A percentile compares a stretch with the other conserved stretches of the same genome.
phyloP scores from a whole-genome alignment of 2,797 vertebrate genomes.

The Hipposideros larvatus region DNA sequence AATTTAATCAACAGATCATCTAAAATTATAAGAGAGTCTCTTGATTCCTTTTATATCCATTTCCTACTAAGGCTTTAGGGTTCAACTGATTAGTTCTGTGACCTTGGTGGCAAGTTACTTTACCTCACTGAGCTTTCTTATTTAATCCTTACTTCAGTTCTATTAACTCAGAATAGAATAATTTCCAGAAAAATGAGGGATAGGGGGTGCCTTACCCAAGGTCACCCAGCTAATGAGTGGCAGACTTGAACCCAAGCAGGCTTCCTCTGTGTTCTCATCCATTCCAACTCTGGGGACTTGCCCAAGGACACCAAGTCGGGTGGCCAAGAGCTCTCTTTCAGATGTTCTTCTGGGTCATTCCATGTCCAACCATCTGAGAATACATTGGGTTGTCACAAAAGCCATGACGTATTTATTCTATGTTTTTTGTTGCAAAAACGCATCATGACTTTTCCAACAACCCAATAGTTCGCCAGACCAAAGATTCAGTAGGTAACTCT shows the following conservation, averaged over 20 bases:
- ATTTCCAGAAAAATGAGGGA: neutral
- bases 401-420: no score
- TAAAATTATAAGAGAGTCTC: neutral
- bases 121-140: neutral
- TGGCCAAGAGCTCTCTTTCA: neutral
- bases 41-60: constrained; percentile 25
- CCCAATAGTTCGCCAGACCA: neutral
- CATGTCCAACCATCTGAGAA: neutral
- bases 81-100: neutral
- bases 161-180: neutral
- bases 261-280: neutral
- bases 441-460: no score
- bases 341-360: neutral
- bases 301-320: neutral
- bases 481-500: neutral
- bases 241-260: neutral
- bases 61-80: neutral
- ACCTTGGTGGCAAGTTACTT: neutral
- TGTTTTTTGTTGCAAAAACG: no score
- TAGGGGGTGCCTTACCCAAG: neutral
- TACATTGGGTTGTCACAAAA: no score
- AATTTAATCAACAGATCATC: neutral
- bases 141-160: neutral
- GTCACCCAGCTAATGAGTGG: neutral
- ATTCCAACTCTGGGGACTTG: neutral